Evolutionary conservation across 2,113 vertebrate species (phyloP).

Genomic region (Tupaia chinensis): DNA sequence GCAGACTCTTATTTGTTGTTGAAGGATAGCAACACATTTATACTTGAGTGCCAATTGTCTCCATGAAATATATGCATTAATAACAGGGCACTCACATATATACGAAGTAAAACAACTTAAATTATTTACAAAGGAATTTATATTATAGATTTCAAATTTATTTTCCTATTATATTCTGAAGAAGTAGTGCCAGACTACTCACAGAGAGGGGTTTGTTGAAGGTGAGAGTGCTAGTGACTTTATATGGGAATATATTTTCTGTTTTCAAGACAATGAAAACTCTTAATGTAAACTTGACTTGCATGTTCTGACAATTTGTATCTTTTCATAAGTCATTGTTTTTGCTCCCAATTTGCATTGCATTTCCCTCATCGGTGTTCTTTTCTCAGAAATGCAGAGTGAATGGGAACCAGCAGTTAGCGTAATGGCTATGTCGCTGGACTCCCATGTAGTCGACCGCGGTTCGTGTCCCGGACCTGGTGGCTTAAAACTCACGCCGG

Average conservation of each 20-base stretch:
- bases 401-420: no score
- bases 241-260: background rate
- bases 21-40: conserved; percentile 12
- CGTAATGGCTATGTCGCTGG: no score
- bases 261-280: background rate
- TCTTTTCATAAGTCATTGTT: background rate
- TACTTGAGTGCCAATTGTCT: background rate
- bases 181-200: background rate
- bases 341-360: background rate
- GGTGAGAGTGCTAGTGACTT: background rate
- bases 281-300: background rate
- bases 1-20: background rate
- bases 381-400: no score
- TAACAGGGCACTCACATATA: background rate
- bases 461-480: no score
- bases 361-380: background rate
- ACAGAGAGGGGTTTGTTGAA: background rate
- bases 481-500: no score
- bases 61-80: background rate
- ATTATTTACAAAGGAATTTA: background rate
- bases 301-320: background rate
- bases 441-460: no score
- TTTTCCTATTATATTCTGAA: background rate
- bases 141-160: background rate
- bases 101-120: background rate